Base-by-base conservation (phyloP, 2,888 invertebrate genomes). In the Psylliodes chrysocephalus region DNA sequence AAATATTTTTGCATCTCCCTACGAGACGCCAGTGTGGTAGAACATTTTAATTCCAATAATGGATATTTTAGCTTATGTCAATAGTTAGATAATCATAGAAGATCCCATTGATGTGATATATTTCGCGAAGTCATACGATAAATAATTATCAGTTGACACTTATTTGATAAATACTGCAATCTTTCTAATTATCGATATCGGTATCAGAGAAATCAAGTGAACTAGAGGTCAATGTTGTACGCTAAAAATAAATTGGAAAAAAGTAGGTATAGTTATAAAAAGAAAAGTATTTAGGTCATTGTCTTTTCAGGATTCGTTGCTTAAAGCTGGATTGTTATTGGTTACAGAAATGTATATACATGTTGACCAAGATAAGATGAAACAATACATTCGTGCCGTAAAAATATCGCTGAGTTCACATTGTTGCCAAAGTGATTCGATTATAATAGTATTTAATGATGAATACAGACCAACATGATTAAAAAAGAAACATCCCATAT, bases 41-140 rank as follows among this genome's bases (percentile, higher is more conserved):
- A 25, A 2, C 12, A 2, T 22, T 44, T 22, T 44, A 44, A 44
- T 44, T 44, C 22, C 12, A 18, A 10, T 44, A 44, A 44, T 44
- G 44, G 44, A 44, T n/a, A 5, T 44, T 19, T 44, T 44, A 18
- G 18, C 5, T 44, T 10, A 44, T 44, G 44, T 44, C 19, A 44
- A 44, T 44, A 44, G n/a, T 44, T 19, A n/a, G n/a, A 10, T 7
- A 44, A 44, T 22, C 44, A n/a, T 10, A 38, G 18, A 18, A 19
- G 44, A 12, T 44, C 19, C 1, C 19, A 44, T 44, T 8, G 44
- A 44, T 44, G 18, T 44, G 44, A 44, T 44, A 19, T 19, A 35
- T 19, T 42, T 44, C 17, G 44, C 44, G 19, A 44, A 19, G 44
- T 22, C 19, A 19, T 19, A 19, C 0, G 1, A 22, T 44, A 44